These are phyloP conservation scores for Sicus ferrugineus DNA, from an alignment of 2,888 invertebrate species.

Conservation along the genomic window DNA sequence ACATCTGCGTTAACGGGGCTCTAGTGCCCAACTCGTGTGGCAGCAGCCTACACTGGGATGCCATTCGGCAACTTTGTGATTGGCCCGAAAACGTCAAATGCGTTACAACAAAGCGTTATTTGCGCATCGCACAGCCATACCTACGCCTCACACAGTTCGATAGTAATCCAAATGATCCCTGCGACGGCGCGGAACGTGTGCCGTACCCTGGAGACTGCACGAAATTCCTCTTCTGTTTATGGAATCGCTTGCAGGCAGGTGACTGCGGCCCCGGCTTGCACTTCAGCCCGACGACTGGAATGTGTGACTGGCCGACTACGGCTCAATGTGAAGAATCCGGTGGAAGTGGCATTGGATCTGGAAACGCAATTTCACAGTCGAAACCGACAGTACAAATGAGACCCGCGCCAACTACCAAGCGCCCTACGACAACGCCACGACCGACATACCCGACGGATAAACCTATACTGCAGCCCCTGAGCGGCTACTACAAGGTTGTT, in stretches of 20 bases:
- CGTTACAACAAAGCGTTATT: constrained; percentile 57
- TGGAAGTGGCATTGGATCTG: constrained; percentile 35
- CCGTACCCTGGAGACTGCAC: constrained; percentile 75
- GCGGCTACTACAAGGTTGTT: constrained; percentile 80
- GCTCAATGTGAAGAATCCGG: constrained; percentile 68
- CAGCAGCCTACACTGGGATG: constrained; percentile 78
- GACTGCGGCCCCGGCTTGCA: constrained; percentile 77
- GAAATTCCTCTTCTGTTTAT: constrained; percentile 79
- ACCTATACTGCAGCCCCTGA: constrained; percentile 65
- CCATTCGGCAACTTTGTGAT: constrained; percentile 74
- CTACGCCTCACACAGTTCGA: constrained; percentile 30
- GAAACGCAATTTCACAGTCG: constrained; percentile 35
- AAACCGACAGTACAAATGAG: constrained; percentile 46
- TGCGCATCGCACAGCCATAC: constrained; percentile 48
- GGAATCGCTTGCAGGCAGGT: constrained; percentile 78
- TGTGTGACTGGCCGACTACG: constrained; percentile 77
- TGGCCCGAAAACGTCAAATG: constrained; percentile 76
- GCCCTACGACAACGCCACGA: constrained; percentile 52
- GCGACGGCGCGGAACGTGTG: constrained; percentile 73
- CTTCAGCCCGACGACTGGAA: constrained; percentile 74
- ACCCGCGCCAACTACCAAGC: constrained; percentile 50
- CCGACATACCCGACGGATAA: constrained; percentile 58
- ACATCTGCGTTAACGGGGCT: constrained; percentile 79
- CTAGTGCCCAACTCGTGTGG: constrained; percentile 77
- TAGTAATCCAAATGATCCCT: constrained; percentile 65